Conservation (phyloP, 2,888 invertebrate species). For the Cyaniris semiargus region DNA sequence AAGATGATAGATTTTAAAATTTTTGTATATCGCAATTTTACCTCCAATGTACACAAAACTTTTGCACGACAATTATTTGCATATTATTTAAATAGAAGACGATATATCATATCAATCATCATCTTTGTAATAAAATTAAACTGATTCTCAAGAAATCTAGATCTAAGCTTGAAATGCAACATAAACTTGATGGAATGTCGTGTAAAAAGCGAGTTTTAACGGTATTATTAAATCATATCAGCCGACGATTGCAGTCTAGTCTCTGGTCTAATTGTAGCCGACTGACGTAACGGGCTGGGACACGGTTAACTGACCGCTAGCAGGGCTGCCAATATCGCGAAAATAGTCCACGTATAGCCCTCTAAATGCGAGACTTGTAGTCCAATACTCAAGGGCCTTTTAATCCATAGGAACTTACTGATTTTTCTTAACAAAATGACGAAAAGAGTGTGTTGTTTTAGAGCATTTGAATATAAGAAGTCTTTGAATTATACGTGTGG, state of each 20-base stretch:
- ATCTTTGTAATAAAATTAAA: neutral
- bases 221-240: conserved; percentile 69
- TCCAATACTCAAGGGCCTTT: neutral
- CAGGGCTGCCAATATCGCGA: conserved; percentile 47
- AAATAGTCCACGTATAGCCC: neutral
- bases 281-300: conserved; percentile 73
- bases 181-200: conserved; percentile 50
- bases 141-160: neutral
- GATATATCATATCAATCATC: too few species aligned
- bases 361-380: neutral
- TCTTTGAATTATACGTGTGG: neutral
- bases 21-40: too few species aligned
- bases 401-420: neutral
- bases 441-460: neutral
- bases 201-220: conserved; percentile 69
- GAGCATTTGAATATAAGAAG: neutral
- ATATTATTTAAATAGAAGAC: too few species aligned
- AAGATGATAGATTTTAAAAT: too few species aligned
- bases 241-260: conserved; percentile 60
- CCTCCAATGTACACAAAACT: too few species aligned
- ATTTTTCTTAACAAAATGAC: neutral
- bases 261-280: conserved; percentile 76
- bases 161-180: neutral
- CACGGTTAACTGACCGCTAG: conserved; percentile 75
- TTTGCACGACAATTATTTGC: too few species aligned